A percentile compares a stretch with the other conserved stretches of the same genome.
Evolutionary conservation across 2,797 vertebrate species (phyloP).

Genomic region (Poecilia gillii): DNA sequence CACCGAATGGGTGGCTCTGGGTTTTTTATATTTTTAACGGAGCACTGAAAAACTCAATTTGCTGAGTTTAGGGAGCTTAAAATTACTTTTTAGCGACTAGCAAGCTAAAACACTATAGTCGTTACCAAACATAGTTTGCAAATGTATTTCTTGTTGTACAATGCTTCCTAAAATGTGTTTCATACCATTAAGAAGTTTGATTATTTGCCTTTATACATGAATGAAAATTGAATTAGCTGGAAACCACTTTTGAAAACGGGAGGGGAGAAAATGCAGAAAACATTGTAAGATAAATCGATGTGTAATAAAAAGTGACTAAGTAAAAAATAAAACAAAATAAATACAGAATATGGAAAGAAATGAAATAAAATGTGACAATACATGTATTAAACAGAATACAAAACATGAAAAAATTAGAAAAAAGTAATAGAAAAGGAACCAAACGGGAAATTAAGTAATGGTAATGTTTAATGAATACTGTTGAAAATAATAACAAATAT

Average conservation of each 20-base stretch:
- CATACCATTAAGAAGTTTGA: neutral
- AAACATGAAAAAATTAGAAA: neutral
- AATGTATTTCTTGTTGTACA: neutral
- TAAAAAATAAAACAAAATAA: neutral
- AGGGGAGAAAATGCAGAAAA: no score
- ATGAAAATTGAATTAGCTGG: neutral
- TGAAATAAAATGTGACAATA: neutral
- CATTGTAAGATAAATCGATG: no score
- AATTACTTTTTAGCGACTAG: neutral
- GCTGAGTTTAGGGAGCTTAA: neutral
- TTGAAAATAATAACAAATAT: neutral
- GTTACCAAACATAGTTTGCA: neutral
- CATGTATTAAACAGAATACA: neutral
- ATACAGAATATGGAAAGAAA: neutral
- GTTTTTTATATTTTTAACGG: conserved; percentile 15
- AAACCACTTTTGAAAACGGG: neutral
- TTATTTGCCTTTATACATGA: neutral
- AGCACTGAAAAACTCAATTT: neutral
- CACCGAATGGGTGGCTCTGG: conserved; percentile 31
- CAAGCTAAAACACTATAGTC: neutral
- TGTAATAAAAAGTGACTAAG: no score
- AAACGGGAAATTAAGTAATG: neutral
- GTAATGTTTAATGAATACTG: neutral
- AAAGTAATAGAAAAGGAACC: neutral
- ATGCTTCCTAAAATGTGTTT: neutral